These are phyloP conservation scores for Eriocheir sinensis DNA, from an alignment of 1,140 invertebrate species.

Conservation along the genomic window DNA sequence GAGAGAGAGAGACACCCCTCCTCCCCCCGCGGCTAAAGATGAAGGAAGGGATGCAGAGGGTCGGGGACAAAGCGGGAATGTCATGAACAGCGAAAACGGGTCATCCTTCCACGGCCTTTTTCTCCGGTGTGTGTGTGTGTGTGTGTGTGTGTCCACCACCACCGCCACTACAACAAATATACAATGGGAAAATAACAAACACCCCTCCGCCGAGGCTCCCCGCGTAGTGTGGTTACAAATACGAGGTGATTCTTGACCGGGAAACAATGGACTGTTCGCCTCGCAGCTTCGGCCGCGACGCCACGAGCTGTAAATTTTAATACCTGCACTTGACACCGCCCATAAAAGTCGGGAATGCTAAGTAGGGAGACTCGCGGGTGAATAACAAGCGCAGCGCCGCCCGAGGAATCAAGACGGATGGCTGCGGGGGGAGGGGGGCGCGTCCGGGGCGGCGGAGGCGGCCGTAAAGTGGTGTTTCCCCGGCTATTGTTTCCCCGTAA, in stretches of 20 bases:
- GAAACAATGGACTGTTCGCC: background rate
- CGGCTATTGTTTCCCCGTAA: conserved; percentile 71
- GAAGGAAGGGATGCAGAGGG: background rate
- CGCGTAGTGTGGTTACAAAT: background rate
- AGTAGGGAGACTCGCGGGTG: conserved; percentile 66
- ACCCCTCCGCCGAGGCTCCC: too few species aligned
- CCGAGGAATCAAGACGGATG: conserved; percentile 68
- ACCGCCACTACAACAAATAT: too few species aligned
- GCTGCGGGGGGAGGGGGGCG: conserved; percentile 49
- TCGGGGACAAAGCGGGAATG: background rate
- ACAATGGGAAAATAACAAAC: too few species aligned
- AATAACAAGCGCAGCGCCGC: conserved; percentile 65
- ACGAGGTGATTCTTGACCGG: background rate
- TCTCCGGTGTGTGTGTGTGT: background rate
- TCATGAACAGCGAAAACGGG: too few species aligned
- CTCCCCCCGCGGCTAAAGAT: background rate
- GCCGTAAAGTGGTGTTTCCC: conserved; percentile 71
- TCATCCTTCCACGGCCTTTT: too few species aligned
- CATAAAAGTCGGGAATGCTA: conserved; percentile 75
- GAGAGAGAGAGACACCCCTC: too few species aligned
- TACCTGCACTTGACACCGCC: conserved; percentile 70
- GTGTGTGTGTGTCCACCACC: background rate
- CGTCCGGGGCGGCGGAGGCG: conserved; percentile 50
- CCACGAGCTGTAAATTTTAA: conserved; percentile 72
- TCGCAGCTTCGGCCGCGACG: conserved; percentile 53